Evolutionary conservation across 2,797 vertebrate genomes (phyloP), one percentile per base, ranked within the genome.

Genomic region (Halcyon chelicuti): DNA sequence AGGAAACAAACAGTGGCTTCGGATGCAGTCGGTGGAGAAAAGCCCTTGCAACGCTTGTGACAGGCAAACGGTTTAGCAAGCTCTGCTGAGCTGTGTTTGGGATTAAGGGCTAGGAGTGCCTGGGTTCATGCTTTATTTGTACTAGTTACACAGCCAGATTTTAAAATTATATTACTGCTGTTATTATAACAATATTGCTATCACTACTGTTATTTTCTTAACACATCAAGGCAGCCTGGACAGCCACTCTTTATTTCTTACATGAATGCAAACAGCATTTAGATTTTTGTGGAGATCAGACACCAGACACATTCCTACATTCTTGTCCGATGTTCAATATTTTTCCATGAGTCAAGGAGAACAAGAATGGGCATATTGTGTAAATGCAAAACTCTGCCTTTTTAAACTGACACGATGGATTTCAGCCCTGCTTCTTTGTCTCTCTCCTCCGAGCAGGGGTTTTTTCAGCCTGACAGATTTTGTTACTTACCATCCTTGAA

Each of bases 281-380:
- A 93, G 94, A 93, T 91, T 93, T 96, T 94, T 96, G 71, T 91
- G 81, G 96, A 97, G 97, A 95, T 91, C 93, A 93, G 78, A 93
- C 88, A 92, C 78, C 92, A 97, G 96, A 95, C 95, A 58, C 77
- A 93, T 95, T 96, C 96, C 96, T 95, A 73, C 95, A 92, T 97
- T 97, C 96, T 83, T 97, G 96, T 97, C 93, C 58, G 7, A 91
- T 96, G 91, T 91, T 95, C 82, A 96, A 86, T 95, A 95, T 94
- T 97, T 97, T 97, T 96, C 96, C 97, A 93, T 96, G 95, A 96
- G 93, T 97, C 96, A 96, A 92, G 87, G 44, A 71, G 90, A 94
- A 90, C 94, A 96, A 95, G 95, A 97, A 83, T 90, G 92, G 91
- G 93, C 96, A 96, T 95, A 77, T 71, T 74, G 94, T 88, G 89